phyloP scores from a whole-genome alignment of 2,888 invertebrate genomes.

The Tuberolachnus salignus region DNA sequence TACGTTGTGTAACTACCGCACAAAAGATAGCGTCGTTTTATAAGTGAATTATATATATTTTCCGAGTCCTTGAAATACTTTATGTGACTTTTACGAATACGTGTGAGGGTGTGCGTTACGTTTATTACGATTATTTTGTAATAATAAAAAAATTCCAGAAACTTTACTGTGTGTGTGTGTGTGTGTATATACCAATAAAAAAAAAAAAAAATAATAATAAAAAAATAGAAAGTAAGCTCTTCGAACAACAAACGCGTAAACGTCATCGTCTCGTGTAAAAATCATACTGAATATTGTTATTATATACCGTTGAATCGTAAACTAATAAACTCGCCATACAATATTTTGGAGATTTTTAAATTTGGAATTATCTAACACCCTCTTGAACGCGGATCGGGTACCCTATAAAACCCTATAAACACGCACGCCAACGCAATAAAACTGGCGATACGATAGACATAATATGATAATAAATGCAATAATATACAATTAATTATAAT shows the following conservation, averaged over 20 bases:
- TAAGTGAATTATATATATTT: constrained; percentile 19
- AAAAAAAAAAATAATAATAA: constrained; percentile 11
- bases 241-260: not conserved
- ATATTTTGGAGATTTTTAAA: not conserved
- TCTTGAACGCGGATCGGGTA: too few species aligned
- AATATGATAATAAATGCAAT: too few species aligned
- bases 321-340: not conserved
- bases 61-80: constrained; percentile 23
- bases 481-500: not conserved
- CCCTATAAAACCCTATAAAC: not conserved
- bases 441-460: not conserved
- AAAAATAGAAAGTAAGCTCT: constrained; percentile 11
- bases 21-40: not conserved
- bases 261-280: not conserved
- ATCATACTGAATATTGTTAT: not conserved
- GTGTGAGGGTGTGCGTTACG: not conserved
- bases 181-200: not conserved
- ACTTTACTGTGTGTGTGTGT: too few species aligned
- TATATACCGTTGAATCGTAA: constrained; percentile 11
- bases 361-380: not conserved
- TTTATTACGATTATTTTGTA: constrained; percentile 9
- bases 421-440: not conserved
- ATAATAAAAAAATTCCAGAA: not conserved
- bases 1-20: constrained; percentile 2
- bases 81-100: not conserved